Evolutionary conservation across 2,113 vertebrate species (phyloP), one percentile per base, ranked within the genome.

Genomic region (Apodemus sylvaticus): DNA sequence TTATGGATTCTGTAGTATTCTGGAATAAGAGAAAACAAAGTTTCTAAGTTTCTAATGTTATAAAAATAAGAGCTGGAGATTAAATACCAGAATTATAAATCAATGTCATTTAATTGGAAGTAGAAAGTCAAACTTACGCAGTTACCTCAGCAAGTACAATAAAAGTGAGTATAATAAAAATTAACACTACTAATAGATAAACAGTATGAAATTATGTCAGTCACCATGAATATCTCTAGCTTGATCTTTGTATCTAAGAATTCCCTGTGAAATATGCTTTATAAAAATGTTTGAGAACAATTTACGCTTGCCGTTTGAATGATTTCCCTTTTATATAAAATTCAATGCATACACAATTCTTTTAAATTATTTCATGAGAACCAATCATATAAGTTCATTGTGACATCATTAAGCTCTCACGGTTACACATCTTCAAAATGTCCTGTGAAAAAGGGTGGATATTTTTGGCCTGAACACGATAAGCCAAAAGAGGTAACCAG

Each of bases 241-340:
- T 55, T 17, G 14, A 24, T 62, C 60, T 24, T 7, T 60, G 20
- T 62, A 7, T 62, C 22, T 62, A 4, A 78, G 13, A 19, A 64
- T 58, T 66, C 29, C 24, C 39, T 64, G n/a, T 93, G n/a, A 95
- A 83, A 64, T 62, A 62, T 34, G 1, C 36, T 77, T 70, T 29
- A 66, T 55, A 76, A 93, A 94, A 76, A 58, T 62, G 3, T 86
- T 93, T 45, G 62, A 82, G 55, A 79, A 39, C 29, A 76, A 71
- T 90, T 73, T 86, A 68, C n/a, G 39, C 16, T 77, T 60, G n/a
- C 2, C 4, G 48, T 90, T 92, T 83, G 19, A 34, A 51, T 11
- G 70, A 77, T 55, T 87, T 92, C 85, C 85, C 45, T n/a, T 86
- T 95, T 66, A 79, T 31, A 58, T 26, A 66, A 89, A 96, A 86